Percentiles rank a stretch among this genome's conserved stretches.
Conservation (phyloP, 1,140 invertebrate species). For the Ridgeia piscesae region DNA sequence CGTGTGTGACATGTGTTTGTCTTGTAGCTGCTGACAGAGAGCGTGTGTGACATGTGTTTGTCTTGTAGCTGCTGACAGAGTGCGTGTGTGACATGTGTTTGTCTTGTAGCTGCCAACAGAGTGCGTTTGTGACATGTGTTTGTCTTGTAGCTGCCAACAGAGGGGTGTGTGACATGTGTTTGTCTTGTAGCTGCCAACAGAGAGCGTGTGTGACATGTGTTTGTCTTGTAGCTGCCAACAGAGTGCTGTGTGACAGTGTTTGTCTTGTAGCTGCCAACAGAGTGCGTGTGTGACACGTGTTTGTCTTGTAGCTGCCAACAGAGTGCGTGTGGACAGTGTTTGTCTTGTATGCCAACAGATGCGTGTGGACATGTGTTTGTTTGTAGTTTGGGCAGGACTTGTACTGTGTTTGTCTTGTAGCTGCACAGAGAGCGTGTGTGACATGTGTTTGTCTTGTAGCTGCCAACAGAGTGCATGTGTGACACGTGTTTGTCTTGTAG, state of each 20-base stretch:
- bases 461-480: too few species aligned
- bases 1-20: slow-evolving; percentile 58
- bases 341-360: neutral
- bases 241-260: slow-evolving; percentile 50
- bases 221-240: neutral
- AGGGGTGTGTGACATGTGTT: slow-evolving; percentile 54
- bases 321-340: neutral
- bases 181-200: slow-evolving; percentile 62
- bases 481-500: neutral
- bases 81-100: neutral
- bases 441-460: too few species aligned
- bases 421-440: slow-evolving; percentile 46
- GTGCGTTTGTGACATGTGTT: slow-evolving; percentile 49
- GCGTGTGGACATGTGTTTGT: slow-evolving; percentile 57
- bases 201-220: neutral
- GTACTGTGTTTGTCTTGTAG: slow-evolving; percentile 61
- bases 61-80: too few species aligned
- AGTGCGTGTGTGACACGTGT: too few species aligned
- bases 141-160: slow-evolving; percentile 40
- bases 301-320: too few species aligned
- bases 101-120: neutral
- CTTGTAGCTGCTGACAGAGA: slow-evolving; percentile 59
- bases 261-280: slow-evolving; percentile 62
- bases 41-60: too few species aligned
- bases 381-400: slow-evolving; percentile 49